phyloP scores from a whole-genome alignment of 2,113 vertebrate genomes.

The Taxidea taxus region DNA sequence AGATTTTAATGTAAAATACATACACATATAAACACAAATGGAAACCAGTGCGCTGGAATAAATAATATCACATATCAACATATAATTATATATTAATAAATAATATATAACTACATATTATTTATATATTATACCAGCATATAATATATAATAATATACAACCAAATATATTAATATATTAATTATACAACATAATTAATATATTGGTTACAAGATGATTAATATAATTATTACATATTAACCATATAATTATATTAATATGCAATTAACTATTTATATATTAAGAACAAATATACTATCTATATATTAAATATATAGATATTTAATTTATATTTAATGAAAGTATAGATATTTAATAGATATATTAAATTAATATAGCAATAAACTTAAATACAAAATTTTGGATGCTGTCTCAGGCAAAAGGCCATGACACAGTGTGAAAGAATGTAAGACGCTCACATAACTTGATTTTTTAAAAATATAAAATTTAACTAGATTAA shows the following conservation, averaged over 20 bases:
- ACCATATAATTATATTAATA: background rate
- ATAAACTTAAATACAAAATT: background rate
- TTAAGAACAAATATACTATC: background rate
- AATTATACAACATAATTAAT: slow-evolving; percentile 25
- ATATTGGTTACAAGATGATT: background rate
- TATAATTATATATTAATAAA: slow-evolving; percentile 41
- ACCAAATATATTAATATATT: background rate
- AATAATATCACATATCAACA: background rate
- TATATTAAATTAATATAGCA: background rate
- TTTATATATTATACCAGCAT: background rate
- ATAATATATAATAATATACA: background rate
- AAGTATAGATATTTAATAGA: too few species aligned
- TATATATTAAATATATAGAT: background rate
- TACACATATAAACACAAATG: slow-evolving; percentile 37
- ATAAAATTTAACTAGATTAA: background rate
- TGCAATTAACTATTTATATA: background rate
- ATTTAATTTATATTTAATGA: too few species aligned
- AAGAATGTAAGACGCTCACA: background rate
- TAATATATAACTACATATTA: slow-evolving; percentile 41
- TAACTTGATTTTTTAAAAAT: background rate
- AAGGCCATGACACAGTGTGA: background rate
- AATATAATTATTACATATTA: background rate
- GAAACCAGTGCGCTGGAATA: slow-evolving; percentile 13
- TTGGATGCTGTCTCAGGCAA: background rate
- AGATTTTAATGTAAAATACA: slow-evolving; percentile 24